Conservation (phyloP, 2,113 vertebrate species). For the Saguinus midas region DNA sequence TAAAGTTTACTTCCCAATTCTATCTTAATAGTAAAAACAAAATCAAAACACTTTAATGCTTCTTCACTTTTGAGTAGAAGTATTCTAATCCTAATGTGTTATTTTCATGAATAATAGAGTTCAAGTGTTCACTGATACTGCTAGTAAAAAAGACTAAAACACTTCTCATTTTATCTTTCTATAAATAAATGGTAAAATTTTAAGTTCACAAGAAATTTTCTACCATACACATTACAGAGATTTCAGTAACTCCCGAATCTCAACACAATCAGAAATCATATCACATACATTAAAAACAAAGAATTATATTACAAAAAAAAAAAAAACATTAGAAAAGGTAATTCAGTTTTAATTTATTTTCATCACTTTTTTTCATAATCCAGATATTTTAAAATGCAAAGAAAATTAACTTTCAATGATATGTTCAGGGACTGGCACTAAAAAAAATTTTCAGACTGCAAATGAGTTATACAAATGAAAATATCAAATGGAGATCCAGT, state of each 20-base stretch:
- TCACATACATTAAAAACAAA: conserved; percentile 48
- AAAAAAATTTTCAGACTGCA: conserved; percentile 71
- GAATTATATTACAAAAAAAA: conserved; percentile 46
- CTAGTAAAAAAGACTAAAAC: conserved; percentile 26
- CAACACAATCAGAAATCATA: conserved; percentile 68
- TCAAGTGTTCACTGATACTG: conserved; percentile 24
- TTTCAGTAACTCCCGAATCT: conserved; percentile 20
- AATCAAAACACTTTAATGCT: conserved; percentile 10
- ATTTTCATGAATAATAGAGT: conserved; percentile 3
- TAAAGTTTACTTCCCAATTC: neutral
- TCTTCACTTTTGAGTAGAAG: conserved; percentile 27
- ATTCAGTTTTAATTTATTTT: conserved; percentile 84
- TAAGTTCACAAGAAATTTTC: conserved; percentile 51
- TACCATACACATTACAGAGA: neutral
- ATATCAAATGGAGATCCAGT: conserved; percentile 79
- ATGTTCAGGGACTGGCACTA: conserved; percentile 72
- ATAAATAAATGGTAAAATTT: conserved; percentile 56
- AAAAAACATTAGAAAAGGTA: conserved; percentile 80
- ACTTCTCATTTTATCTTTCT: conserved; percentile 71
- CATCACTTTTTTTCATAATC: conserved; percentile 83
- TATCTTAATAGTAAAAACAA: conserved; percentile 41
- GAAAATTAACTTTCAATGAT: conserved; percentile 78
- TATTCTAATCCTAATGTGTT: conserved; percentile 5
- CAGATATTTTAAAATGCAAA: conserved; percentile 79
- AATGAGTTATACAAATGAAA: conserved; percentile 80